Evolutionary conservation across 2,888 invertebrate genomes (phyloP), one percentile per base, ranked within the genome.

Genomic region (Hemaris fuciformis): DNA sequence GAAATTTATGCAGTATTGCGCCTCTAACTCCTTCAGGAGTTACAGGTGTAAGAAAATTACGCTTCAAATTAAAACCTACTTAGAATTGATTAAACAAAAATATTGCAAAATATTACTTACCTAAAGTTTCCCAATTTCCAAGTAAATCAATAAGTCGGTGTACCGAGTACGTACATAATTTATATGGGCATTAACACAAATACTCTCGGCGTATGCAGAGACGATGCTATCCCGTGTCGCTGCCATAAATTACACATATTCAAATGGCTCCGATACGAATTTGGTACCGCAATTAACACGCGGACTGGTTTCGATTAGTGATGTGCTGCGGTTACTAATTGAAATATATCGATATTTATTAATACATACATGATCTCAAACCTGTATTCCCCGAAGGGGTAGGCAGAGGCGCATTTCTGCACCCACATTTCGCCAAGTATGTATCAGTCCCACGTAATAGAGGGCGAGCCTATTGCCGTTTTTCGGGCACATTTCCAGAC

Each of bases 251-350:
- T 86, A 89, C 86, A 77, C 83, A 87, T 89, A 91, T 91, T 89
- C 90, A 89, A 91, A 91, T 90, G 83, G 80, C 83, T 85, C 78
- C 84, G 90, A 90, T 92, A 90, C 90, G 86, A 85, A 91, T 90
- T 91, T 84, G 89, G 89, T 90, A 88, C 88, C 85, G 91, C 90
- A 91, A 92, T 91, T 91, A 92, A 91, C 87, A 79, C 87, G 85
- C 81, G 75, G 84, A 91, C 91, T 87, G 90, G 91, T 91, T 89
- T 82, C 38, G 25, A 42, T 5, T 88, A 88, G 89, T 75, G 88
- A 71, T 79, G 88, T 59, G 66, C 22, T 8, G 13, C 13, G 70
- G 63, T 70, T n/a, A n/a, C 8, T 62, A 60, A 41, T 65, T 4
- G 45, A 23, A 22, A 46, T 18, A 27, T 53, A 27, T 53, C 53